Conservation (phyloP, 1,140 invertebrate species). For the Tetragnatha versicolor region DNA sequence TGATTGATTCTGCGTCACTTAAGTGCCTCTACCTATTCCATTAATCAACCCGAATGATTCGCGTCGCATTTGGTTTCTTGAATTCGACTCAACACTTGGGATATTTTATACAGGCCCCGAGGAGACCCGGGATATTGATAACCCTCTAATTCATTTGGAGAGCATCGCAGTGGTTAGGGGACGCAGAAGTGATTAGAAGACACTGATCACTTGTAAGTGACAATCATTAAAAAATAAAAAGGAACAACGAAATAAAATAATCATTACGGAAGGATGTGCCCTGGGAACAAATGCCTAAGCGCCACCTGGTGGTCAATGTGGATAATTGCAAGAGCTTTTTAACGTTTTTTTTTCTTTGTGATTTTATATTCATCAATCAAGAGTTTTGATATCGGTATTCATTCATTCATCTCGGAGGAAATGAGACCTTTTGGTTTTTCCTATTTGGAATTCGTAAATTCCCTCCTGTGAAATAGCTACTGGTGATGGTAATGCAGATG, state of each 20-base stretch:
- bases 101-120: background rate
- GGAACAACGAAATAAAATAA: background rate
- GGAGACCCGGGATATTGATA: background rate
- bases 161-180: background rate
- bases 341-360: background rate
- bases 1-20: too few relatives aligned
- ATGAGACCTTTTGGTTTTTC: too few relatives aligned
- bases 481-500: too few relatives aligned
- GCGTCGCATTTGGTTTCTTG: background rate
- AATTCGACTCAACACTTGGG: background rate
- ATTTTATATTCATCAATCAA: background rate
- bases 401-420: background rate
- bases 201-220: background rate
- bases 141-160: constrained; percentile 16
- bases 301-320: constrained; percentile 1
- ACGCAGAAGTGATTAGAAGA: background rate
- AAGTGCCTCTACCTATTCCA: background rate
- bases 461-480: too few relatives aligned
- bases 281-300: too few relatives aligned
- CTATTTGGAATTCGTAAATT: too few relatives aligned
- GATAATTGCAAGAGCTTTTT: background rate
- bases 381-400: background rate
- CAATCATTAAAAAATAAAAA: background rate
- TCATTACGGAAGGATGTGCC: background rate
- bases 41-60: background rate